Evolutionary conservation across 2,888 invertebrate species (phyloP).

Genomic region (Pristionchus mayeri): DNA sequence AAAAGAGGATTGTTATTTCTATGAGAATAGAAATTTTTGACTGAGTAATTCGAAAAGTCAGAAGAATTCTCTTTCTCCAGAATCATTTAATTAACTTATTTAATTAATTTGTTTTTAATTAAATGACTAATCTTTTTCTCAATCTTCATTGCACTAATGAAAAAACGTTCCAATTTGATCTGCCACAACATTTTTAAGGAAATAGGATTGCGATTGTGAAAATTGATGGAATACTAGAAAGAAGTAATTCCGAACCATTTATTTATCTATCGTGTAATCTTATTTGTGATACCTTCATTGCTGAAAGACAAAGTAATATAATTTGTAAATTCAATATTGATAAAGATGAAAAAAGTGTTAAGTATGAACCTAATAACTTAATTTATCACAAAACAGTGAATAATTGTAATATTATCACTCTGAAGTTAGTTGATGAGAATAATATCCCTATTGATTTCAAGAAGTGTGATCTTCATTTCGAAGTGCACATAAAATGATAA

Average conservation of each 20-base stretch:
- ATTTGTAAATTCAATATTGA: conserved; percentile 44
- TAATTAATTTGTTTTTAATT: not conserved
- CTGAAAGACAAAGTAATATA: conserved; percentile 46
- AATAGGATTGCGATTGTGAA: conserved; percentile 50
- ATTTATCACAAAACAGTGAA: conserved; percentile 46
- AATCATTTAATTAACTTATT: not conserved
- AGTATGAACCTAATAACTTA: conserved; percentile 50
- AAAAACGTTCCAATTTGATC: conserved; percentile 52
- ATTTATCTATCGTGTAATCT: not conserved
- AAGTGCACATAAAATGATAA: conserved; percentile 4
- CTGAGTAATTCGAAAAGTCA: conserved; percentile 49
- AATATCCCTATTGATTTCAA: conserved; percentile 46
- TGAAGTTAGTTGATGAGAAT: conserved; percentile 22
- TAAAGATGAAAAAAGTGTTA: not conserved
- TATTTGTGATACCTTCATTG: conserved; percentile 21
- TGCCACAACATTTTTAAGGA: conserved; percentile 49
- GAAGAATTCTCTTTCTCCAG: not conserved
- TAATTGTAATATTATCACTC: not conserved
- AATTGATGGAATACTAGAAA: conserved; percentile 50
- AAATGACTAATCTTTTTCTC: conserved; percentile 43
- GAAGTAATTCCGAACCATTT: not conserved
- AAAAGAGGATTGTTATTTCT: conserved; percentile 59
- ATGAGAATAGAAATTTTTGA: conserved; percentile 57
- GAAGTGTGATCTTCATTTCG: conserved; percentile 50
- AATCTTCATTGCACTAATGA: conserved; percentile 51